These are phyloP conservation scores for Tragopan temminckii DNA, from an alignment of 2,797 vertebrate species.

Conservation along the genomic window DNA sequence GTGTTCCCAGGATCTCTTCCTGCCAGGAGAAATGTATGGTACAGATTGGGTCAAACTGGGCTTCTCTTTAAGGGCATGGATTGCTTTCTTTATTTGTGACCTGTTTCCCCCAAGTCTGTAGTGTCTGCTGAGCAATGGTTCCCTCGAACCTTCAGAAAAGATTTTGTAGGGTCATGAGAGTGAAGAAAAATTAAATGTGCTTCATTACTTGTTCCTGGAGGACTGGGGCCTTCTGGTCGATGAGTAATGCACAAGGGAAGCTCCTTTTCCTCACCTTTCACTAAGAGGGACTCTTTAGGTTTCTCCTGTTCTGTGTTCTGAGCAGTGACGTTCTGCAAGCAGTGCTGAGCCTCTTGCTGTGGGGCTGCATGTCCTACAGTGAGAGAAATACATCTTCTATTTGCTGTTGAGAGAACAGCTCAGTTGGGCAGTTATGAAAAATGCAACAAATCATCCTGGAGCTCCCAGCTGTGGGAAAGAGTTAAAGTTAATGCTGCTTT, in stretches of 20 bases:
- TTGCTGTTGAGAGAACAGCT: background rate
- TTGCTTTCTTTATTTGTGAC: background rate
- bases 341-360: slow-evolving; percentile 41
- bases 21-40: background rate
- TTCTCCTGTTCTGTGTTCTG: slow-evolving; percentile 16
- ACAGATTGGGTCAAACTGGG: background rate
- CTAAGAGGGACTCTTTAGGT: background rate
- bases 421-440: background rate
- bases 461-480: background rate
- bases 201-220: slow-evolving; percentile 66
- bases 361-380: background rate
- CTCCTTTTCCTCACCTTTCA: slow-evolving; percentile 76
- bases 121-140: background rate
- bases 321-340: background rate
- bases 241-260: slow-evolving; percentile 36
- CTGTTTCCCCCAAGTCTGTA: background rate
- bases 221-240: slow-evolving; percentile 44
- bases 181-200: slow-evolving; percentile 55
- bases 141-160: slow-evolving; percentile 4
- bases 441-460: background rate
- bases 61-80: background rate
- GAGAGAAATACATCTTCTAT: background rate
- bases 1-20: background rate
- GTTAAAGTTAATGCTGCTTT: background rate
- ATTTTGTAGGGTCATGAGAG: background rate